Base-by-base conservation (phyloP, 1,140 invertebrate species). In the Anastatus disparis region DNA sequence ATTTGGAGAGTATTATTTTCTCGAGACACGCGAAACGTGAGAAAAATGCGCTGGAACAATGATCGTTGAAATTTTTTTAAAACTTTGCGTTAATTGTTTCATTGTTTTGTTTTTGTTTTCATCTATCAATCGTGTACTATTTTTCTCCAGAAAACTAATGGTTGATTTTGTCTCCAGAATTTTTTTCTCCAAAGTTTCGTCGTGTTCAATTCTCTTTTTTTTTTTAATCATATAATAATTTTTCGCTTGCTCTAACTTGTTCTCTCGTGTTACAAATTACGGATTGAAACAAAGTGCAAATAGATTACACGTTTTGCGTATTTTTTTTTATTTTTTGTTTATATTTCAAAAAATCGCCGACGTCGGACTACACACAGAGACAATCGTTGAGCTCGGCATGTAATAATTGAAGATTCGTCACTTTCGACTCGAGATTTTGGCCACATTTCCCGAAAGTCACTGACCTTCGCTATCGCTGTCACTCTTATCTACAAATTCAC, bases 381-480 rank as follows among this genome's bases (percentile, higher is more conserved):
- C 46, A 55, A 35, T 68, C 56, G 65, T 63, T 72, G 63, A 61
- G 59, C 61, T 72, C 62, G 73, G 50, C 52, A n/a, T n/a, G 24
- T 66, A 59, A 22, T 61, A 59, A 59, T 66, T n/a, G 66, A 46
- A 72, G 64, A 67, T 72, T 72, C 73, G 70, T 70, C 66, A 72
- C 65, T 63, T 71, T 73, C 24, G 35, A 72, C 20, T 77, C 63
- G 70, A 56, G 65, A 65, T 64, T 70, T 69, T 53, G 65, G 56
- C 65, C 71, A 69, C 62, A 48, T 65, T 70, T 69, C 71, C 46
- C 46, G 59, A 63, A 56, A 71, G 75, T 90, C 90, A 94, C 87
- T 93, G 93, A 87, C 92, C 93, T 89, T 95, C 93, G 84, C 93
- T 94, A 88, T 95, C 94, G 88, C 93, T 95, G 89, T 95, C 94